Evolutionary conservation across 2,888 invertebrate genomes (phyloP).

Genomic region (Acanthacorydalis orientalis): DNA sequence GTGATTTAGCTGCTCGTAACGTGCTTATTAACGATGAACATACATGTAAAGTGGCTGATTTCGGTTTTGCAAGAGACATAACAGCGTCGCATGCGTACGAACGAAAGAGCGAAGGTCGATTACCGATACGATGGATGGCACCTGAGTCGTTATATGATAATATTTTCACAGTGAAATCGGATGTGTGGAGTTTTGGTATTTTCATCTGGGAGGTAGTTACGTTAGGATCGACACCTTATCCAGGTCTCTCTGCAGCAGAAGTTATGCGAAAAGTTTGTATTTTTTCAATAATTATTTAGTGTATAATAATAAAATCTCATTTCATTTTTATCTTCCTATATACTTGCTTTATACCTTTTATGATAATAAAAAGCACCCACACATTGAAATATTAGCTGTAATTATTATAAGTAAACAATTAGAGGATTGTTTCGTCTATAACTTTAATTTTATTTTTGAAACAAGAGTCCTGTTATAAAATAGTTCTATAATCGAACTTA

Average conservation of each 20-base stretch:
- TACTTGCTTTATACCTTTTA: too few species aligned
- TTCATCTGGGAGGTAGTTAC: conserved; percentile 94
- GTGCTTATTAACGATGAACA: conserved; percentile 74
- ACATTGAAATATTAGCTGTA: too few species aligned
- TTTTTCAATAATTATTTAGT: too few species aligned
- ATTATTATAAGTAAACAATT: too few species aligned
- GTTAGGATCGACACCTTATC: conserved; percentile 87
- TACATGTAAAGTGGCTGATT: conserved; percentile 84
- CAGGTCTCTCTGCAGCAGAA: conserved; percentile 79
- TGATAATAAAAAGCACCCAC: too few species aligned
- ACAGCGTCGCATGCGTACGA: conserved; percentile 79
- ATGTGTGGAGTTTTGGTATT: conserved; percentile 92
- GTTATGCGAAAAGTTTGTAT: conserved; percentile 65
- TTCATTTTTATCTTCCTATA: too few species aligned
- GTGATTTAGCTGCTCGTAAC: conserved; percentile 81
- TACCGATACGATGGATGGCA: conserved; percentile 81
- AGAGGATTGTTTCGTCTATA: too few species aligned
- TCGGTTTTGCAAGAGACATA: conserved; percentile 83
- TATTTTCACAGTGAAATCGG: conserved; percentile 83
- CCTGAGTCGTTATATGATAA: conserved; percentile 90
- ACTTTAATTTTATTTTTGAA: too few species aligned
- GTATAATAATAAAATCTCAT: too few species aligned
- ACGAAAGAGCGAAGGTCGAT: conserved; percentile 58
- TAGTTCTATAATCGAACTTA: too few species aligned
- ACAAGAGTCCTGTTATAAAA: too few species aligned